Conservation (phyloP, 2,888 invertebrate genomes). For the Acanthoscelides obtectus region DNA sequence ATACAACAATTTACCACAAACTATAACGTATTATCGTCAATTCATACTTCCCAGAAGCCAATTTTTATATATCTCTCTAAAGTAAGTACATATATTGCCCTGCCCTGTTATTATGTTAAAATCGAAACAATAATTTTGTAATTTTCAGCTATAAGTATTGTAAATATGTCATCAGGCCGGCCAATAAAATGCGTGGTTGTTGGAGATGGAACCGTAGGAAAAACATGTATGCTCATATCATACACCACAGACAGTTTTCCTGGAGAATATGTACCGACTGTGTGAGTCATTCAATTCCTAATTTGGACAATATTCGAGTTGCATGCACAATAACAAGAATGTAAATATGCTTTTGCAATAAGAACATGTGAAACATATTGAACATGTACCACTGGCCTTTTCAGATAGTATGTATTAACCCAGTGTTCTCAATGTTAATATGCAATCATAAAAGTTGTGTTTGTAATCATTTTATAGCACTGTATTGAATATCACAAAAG, state of each 20-base stretch:
- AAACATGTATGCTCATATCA: constrained; percentile 91
- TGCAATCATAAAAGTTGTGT: no score
- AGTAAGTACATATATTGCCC: neutral
- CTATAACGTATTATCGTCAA: neutral
- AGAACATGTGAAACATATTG: no score
- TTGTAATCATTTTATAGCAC: no score
- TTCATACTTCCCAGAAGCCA: neutral
- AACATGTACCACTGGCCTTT: no score
- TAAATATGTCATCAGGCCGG: constrained; percentile 81
- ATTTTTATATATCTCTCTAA: neutral
- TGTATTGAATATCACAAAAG: no score
- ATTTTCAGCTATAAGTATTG: constrained; percentile 4
- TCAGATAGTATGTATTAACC: no score
- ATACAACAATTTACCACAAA: neutral
- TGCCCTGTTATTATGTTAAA: neutral
- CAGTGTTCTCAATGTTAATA: no score
- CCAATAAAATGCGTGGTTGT: constrained; percentile 91
- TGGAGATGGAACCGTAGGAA: constrained; percentile 90
- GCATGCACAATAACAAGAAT: neutral
- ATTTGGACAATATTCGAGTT: neutral
- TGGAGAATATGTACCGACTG: constrained; percentile 91
- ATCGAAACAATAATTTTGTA: neutral
- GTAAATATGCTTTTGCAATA: no score
- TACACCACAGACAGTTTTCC: constrained; percentile 92
- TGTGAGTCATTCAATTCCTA: constrained; percentile 59